phyloP scores from a whole-genome alignment of 2,113 vertebrate species.

The Aegithalos caudatus region DNA sequence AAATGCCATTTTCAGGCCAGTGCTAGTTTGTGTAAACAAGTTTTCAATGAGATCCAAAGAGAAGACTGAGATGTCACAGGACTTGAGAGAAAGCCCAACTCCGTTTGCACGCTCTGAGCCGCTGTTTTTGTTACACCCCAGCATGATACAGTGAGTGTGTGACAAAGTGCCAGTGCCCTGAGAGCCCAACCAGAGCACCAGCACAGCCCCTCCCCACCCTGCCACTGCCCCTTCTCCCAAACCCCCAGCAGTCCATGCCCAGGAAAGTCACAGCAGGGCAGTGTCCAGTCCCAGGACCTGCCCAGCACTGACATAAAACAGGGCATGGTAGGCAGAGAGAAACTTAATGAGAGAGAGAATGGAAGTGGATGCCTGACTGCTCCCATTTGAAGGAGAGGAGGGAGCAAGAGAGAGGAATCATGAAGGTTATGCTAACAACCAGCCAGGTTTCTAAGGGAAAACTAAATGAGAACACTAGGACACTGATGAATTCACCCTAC shows the following conservation, averaged over 20 bases:
- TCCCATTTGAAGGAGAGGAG: background rate
- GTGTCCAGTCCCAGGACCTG: background rate
- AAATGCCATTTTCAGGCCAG: background rate
- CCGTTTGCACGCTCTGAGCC: background rate
- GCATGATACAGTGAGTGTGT: background rate
- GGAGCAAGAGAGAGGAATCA: background rate
- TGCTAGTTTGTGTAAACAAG: background rate
- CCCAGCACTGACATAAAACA: background rate
- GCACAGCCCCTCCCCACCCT: fast-evolving
- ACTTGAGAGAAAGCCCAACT: background rate
- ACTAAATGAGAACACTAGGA: background rate
- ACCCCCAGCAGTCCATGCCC: background rate
- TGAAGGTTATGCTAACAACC: background rate
- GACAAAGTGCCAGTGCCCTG: background rate
- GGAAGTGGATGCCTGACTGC: background rate
- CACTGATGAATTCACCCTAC: fast-evolving
- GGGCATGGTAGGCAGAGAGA: background rate
- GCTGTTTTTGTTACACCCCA: background rate
- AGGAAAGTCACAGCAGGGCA: fast-evolving
- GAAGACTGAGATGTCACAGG: background rate
- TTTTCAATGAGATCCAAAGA: background rate
- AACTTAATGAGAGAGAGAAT: background rate
- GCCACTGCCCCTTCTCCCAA: background rate
- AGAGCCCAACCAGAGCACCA: background rate
- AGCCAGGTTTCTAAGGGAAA: background rate